Evolutionary conservation across 2,113 vertebrate species (phyloP).

Genomic region (Pelusios castaneus): DNA sequence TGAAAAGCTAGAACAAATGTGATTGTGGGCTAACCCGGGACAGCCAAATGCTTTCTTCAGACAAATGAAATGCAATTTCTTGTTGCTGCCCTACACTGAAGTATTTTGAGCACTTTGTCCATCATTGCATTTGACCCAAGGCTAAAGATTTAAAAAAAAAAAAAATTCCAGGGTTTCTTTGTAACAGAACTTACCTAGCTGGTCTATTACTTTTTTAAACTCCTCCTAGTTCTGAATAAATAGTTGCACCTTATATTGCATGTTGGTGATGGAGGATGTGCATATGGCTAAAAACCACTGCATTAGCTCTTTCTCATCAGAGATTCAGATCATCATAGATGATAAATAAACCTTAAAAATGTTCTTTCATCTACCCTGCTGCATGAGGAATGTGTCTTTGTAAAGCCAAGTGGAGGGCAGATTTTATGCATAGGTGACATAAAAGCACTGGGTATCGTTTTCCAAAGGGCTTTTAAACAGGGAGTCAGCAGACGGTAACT

Average conservation of each 20-base stretch:
- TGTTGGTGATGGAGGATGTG: fast-evolving
- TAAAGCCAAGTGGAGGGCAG: fast-evolving
- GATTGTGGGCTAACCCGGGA: not conserved
- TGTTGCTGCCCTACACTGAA: not conserved
- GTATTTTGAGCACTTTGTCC: not conserved
- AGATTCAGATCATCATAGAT: not conserved
- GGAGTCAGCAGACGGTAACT: not conserved
- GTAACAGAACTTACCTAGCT: not conserved
- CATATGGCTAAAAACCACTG: fast-evolving
- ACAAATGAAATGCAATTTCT: not conserved
- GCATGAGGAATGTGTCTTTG: not conserved
- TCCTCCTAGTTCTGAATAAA: not conserved
- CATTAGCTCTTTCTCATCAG: not conserved
- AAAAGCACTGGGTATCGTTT: not conserved
- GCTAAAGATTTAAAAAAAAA: not conserved
- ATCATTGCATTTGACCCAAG: not conserved
- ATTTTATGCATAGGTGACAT: not conserved
- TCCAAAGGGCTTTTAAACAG: not conserved
- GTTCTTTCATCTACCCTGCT: not conserved
- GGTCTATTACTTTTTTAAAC: not conserved
- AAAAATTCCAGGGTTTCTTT: no score
- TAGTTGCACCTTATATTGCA: not conserved
- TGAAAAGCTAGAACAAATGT: not conserved
- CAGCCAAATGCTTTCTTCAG: not conserved
- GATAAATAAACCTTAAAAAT: fast-evolving